Base-by-base conservation (phyloP, 2,797 vertebrate genomes). In the Acanthopagrus latus region DNA sequence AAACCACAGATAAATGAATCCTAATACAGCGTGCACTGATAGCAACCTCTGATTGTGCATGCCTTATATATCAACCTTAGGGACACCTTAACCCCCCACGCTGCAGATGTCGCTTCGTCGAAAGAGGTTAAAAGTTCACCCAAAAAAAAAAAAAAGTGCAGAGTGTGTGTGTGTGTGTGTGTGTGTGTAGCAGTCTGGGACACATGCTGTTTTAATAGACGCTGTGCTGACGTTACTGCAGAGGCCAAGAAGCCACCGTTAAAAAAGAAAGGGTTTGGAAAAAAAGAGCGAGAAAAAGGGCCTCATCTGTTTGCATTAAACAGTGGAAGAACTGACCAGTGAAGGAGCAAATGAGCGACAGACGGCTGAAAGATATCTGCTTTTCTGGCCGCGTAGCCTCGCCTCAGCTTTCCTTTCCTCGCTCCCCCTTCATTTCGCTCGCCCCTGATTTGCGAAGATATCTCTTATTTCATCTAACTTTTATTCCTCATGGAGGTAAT, bases 131-230 rank as follows among this genome's bases (percentile, higher is more conserved):
- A 93, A 94, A 93, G 94, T 95, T 95, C 90, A 92, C 51, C 23
- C n/a, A n/a, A n/a, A 41, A 43, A 43, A 16, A 21, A 84, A 59
- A 56, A 27, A 46, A 23, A 77, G 69, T 80, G 81, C 74, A 43
- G 70, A 72, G 72, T 71, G 62, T 64, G 21, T 51, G 75, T 77
- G 59, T 76, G 56, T 64, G 27, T 83, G 44, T 43, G 44, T 71
- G 71, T 70, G 57, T 73, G 81, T 76, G 79, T 50, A 76, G 76
- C 64, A 62, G 87, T 78, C 74, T 80, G 82, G 82, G 84, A 81
- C 88, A 89, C 91, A 91, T 91, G 86, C 86, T 91, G 91, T 92
- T 94, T 95, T 93, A 94, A 93, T 92, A 92, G 90, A 91, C 38
- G 60, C 81, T 64, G 74, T 71, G 80, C 88, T 92, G 91, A 92